These are phyloP conservation scores for Cantharis lateralis DNA, from an alignment of 2,888 invertebrate genomes.

Conservation along the genomic window DNA sequence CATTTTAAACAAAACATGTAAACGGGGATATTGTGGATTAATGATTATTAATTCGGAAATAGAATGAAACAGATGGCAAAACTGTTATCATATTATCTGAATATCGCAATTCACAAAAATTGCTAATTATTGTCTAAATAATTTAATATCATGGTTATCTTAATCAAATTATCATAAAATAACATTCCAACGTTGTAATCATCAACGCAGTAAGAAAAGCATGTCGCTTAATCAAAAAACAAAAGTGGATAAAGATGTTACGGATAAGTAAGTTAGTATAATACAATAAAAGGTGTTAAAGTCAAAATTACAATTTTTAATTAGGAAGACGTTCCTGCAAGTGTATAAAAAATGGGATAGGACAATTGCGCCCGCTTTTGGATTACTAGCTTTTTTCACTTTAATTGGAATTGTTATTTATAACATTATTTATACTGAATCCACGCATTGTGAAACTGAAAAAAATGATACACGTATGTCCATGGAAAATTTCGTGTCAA, in stretches of 20 bases:
- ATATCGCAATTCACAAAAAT: neutral
- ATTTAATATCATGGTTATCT: neutral
- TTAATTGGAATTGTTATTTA: slow-evolving; percentile 2
- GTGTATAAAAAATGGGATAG: slow-evolving; percentile 8
- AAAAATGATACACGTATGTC: neutral
- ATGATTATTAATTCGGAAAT: neutral
- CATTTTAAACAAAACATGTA: neutral
- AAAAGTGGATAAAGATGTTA: neutral
- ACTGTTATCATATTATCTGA: neutral
- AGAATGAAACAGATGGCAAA: neutral
- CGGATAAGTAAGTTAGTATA: neutral
- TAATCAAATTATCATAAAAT: neutral
- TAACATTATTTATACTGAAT: neutral
- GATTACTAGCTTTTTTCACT: neutral
- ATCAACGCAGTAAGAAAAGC: neutral
- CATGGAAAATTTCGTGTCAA: neutral
- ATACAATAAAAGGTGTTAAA: neutral
- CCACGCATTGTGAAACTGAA: neutral
- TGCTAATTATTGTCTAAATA: neutral
- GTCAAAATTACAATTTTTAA: neutral
- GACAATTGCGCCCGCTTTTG: slow-evolving; percentile 2
- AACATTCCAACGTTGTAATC: neutral
- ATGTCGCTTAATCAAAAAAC: neutral
- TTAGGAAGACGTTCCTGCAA: neutral
- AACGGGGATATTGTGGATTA: neutral